Percentiles rank a stretch among this genome's conserved stretches.
These are phyloP conservation scores for Egretta garzetta DNA, from an alignment of 2,113 vertebrate genomes.

Conservation along the genomic window DNA sequence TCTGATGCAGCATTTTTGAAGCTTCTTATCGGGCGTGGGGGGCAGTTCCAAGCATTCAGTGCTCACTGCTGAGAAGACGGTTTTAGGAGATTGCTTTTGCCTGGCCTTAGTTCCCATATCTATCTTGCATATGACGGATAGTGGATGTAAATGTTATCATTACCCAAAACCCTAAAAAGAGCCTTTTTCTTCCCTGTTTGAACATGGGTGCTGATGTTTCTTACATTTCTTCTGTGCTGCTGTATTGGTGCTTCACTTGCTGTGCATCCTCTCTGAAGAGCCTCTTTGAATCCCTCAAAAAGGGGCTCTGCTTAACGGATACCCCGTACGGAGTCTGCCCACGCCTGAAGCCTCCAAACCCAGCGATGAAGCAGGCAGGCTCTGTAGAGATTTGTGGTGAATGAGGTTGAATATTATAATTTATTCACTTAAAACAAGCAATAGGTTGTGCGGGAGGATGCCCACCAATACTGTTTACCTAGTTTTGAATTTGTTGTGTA, in stretches of 20 bases:
- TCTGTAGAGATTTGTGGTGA: background rate
- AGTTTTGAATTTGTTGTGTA: background rate
- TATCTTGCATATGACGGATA: background rate
- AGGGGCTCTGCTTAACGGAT: background rate
- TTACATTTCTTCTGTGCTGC: background rate
- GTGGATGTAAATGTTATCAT: background rate
- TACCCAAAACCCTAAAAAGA: background rate
- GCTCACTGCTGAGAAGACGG: background rate
- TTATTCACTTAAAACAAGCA: background rate
- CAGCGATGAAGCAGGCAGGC: background rate
- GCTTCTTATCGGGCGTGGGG: background rate
- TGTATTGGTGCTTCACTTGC: background rate
- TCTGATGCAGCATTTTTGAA: slow-evolving; percentile 3
- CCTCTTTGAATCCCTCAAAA: background rate
- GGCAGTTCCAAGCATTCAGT: background rate
- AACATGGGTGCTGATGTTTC: background rate
- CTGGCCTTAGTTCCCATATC: background rate
- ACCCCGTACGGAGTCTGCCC: background rate
- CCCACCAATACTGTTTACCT: background rate
- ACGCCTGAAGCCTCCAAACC: background rate
- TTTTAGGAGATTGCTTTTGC: background rate
- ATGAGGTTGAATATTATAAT: background rate
- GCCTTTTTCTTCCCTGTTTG: background rate
- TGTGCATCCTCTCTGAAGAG: background rate
- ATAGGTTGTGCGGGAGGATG: background rate